Conservation (phyloP, 2,113 vertebrate genomes). For the Gobiocypris rarus region DNA sequence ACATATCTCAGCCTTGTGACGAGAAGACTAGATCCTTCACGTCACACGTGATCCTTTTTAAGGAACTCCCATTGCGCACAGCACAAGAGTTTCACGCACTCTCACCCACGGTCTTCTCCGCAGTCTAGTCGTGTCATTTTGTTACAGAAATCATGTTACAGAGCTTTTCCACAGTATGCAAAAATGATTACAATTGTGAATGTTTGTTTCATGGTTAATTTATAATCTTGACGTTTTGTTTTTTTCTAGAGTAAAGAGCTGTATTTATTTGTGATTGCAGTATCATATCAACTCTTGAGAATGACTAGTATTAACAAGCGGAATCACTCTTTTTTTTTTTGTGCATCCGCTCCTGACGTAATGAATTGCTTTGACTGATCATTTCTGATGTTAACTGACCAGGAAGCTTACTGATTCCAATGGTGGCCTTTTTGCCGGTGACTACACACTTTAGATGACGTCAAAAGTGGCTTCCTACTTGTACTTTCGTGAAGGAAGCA, state of each 20-base stretch:
- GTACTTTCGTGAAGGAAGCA: constrained; percentile 61
- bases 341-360: constrained; percentile 36
- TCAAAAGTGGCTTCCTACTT: constrained; percentile 74
- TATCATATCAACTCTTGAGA: constrained; percentile 68
- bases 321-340: constrained; percentile 59
- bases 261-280: constrained; percentile 78
- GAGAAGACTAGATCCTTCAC: not conserved
- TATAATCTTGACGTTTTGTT: constrained; percentile 74
- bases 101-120: constrained; percentile 69
- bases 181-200: constrained; percentile 70
- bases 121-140: constrained; percentile 59
- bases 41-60: not conserved
- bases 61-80: constrained; percentile 32
- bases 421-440: constrained; percentile 70
- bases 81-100: constrained; percentile 59
- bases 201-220: constrained; percentile 76
- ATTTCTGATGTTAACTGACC: constrained; percentile 63
- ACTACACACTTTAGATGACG: constrained; percentile 72
- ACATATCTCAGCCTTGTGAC: constrained; percentile 32
- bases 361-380: constrained; percentile 46
- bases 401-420: constrained; percentile 63
- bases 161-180: constrained; percentile 76
- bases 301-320: constrained; percentile 73
- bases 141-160: constrained; percentile 60
- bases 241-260: constrained; percentile 72